phyloP scores from a whole-genome alignment of 2,797 vertebrate genomes.

The Neomorphus geoffroyi region DNA sequence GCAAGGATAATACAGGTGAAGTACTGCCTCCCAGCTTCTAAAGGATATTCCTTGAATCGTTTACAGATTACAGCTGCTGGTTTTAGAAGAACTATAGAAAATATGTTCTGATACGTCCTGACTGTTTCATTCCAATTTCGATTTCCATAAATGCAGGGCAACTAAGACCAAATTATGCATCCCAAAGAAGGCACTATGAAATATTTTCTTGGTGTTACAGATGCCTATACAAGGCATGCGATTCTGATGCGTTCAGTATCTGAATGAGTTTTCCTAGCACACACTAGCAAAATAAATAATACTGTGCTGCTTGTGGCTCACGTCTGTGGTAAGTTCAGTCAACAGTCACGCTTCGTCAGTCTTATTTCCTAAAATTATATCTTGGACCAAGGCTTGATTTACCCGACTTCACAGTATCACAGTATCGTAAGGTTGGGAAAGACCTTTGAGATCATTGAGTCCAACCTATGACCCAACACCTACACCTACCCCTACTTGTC shows the following conservation, averaged over 20 bases:
- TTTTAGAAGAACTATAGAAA: not conserved
- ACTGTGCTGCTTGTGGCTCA: not conserved
- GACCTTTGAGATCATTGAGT: no score
- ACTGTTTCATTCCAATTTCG: not conserved
- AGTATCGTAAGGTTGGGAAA: no score
- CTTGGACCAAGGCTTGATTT: not conserved
- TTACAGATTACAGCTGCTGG: not conserved
- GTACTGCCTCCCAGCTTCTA: not conserved
- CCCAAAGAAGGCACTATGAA: not conserved
- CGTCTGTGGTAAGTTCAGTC: not conserved
- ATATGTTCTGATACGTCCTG: not conserved
- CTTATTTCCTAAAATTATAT: not conserved
- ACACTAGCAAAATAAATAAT: not conserved
- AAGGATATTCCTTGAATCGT: not conserved
- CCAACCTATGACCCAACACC: no score
- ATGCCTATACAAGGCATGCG: not conserved
- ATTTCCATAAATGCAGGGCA: not conserved
- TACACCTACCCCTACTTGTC: no score
- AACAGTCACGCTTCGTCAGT: accelerated
- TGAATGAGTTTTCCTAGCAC: not conserved
- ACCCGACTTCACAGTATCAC: not conserved
- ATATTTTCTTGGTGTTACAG: not conserved
- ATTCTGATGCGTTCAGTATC: not conserved
- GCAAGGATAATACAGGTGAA: not conserved
- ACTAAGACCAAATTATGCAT: not conserved